These are phyloP conservation scores for Charadrius vociferus DNA, from an alignment of 2,113 vertebrate genomes.

Conservation along the genomic window DNA sequence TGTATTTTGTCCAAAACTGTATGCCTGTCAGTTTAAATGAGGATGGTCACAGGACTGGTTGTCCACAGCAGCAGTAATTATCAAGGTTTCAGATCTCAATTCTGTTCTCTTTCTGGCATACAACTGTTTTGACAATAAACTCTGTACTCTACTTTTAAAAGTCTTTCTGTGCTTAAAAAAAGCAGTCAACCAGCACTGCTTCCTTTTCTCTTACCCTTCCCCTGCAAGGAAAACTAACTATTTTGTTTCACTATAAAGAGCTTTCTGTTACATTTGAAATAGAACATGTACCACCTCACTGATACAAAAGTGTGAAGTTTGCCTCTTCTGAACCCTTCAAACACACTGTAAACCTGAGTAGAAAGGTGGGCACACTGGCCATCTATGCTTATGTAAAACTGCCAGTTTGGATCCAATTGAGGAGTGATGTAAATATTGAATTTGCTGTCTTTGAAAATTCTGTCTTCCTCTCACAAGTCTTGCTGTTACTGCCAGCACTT, in stretches of 20 bases:
- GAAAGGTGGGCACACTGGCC: background rate
- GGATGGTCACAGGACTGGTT: background rate
- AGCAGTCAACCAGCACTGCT: background rate
- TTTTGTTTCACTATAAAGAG: background rate
- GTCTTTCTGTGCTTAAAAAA: background rate
- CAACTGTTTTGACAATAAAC: background rate
- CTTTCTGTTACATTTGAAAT: background rate
- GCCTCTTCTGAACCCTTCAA: background rate
- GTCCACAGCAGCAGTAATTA: background rate
- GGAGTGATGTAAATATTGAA: background rate
- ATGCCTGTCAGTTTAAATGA: background rate
- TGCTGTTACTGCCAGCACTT: background rate
- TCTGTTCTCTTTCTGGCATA: background rate
- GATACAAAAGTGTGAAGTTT: background rate
- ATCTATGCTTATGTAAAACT: background rate
- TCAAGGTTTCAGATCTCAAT: background rate
- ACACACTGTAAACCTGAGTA: background rate
- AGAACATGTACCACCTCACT: background rate
- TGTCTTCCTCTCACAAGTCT: background rate
- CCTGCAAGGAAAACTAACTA: background rate
- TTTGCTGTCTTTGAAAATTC: background rate
- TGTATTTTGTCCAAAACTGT: background rate
- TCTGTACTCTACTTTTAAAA: background rate
- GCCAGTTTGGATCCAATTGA: background rate
- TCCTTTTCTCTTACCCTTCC: background rate